Evolutionary conservation across 30 jellyfish, hydroid and myxozoan genomes (phyloP), one percentile per base, ranked within the genome.

Genomic region (Cassiopea andromeda): DNA sequence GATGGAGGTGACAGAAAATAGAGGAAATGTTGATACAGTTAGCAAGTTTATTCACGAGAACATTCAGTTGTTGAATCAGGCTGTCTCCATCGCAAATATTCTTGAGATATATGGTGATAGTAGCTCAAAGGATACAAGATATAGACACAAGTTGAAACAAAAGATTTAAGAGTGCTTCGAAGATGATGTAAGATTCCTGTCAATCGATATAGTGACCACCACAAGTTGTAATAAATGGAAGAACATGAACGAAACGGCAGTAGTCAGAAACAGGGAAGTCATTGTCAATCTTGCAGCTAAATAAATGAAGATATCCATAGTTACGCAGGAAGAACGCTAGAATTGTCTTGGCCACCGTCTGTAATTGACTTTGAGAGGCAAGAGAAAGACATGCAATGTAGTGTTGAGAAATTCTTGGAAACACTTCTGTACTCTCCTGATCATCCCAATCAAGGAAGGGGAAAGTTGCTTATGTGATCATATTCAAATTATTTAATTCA

Each of bases 71-170:
- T 48, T 38, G 66, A 78, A 58, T 27, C 60, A 78, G 66, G 88
- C 66, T 3, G 85, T 78, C 79, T 78, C 88, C 48, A 78, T 82
- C 27, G 71, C 69, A 59, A 46, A 46, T 12, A 18, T 82, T 17
- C 87, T 18, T 59, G 64, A 60, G 68, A 82, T 82, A 44, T 82
- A 82, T 82, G 91, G 88, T 61, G 88, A 38, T 66, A 43, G 77
- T 68, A 61, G 60, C 70, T 59, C 74, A 18, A 44, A 67, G 57
- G 91, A 82, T 67, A 82, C 69, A 59, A 38, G 79, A 48, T 48
- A 48, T 45, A 48, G 91, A 43, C 64, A 44, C 45, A 82, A 38
- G 87, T 80, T 82, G 46, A 82, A 82, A 50, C 49, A 59, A 44
- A 13, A 54, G 46, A 61, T 82, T 38, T 73, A 59, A 50, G 71